A percentile compares a stretch with the other conserved stretches of the same genome.
phyloP scores from a whole-genome alignment of 1,140 invertebrate genomes.

The Steinernema khuongi region DNA sequence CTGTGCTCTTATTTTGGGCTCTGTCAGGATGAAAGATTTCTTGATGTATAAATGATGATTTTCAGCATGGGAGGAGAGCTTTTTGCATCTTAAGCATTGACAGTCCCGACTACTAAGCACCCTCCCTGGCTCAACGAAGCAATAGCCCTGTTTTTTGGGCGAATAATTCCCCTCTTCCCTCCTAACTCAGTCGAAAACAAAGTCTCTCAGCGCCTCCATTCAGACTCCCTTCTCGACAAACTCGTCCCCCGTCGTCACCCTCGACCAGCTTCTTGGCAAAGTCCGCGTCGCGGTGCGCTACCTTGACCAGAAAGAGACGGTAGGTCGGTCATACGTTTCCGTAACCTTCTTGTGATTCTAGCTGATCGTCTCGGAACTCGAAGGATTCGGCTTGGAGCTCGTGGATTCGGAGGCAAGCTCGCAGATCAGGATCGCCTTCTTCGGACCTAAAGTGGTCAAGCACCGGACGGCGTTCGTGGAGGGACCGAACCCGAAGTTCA shows the following conservation, averaged over 20 bases:
- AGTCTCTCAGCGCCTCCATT: background rate
- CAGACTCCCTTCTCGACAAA: constrained; percentile 13
- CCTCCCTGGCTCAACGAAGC: no score
- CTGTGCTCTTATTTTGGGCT: background rate
- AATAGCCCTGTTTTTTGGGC: no score
- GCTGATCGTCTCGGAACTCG: background rate
- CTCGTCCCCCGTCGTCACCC: constrained; percentile 1
- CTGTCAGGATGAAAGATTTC: no score
- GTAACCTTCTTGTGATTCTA: background rate
- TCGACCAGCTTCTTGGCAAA: constrained; percentile 16
- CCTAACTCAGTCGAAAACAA: no score
- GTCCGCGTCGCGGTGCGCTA: constrained; percentile 6
- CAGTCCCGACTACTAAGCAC: no score
- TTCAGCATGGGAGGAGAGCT: no score
- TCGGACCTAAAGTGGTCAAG: background rate
- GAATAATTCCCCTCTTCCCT: no score
- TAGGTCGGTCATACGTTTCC: background rate
- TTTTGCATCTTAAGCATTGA: no score
- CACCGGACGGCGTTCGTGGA: constrained; percentile 4
- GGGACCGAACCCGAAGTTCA: constrained; percentile 18
- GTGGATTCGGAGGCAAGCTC: background rate
- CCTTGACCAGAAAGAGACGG: background rate
- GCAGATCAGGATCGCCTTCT: constrained; percentile 12
- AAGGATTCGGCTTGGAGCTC: background rate
- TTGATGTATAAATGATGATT: no score